Evolutionary conservation across 2,888 invertebrate species (phyloP), one percentile per base, ranked within the genome.

Genomic region (Mechanitis messenoides): DNA sequence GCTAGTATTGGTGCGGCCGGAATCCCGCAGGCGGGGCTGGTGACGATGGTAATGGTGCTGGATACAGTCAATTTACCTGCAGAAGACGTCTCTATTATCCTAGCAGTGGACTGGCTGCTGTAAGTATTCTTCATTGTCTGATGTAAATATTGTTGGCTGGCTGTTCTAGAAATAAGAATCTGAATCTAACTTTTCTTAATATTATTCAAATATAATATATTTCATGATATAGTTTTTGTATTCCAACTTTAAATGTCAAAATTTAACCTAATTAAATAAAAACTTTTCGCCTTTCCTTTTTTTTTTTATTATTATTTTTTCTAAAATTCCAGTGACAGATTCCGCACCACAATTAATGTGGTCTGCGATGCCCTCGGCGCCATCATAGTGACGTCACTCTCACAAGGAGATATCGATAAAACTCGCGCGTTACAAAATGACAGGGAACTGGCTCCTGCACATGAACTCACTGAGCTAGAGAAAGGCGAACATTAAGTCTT

Each of bases 1-100:
- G 98, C 98, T 1, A 98, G 98, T 73, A 97, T 99, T 78, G 98
- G 99, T 64, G 98, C 98, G 28, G 98, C 98, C 9, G 98, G 98
- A 55, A 97, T 99, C 74, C 98, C 98, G 4, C 97, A 97, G 80
- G 98, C 98, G 35, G 98, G 98, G 53, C 92, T 98, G 73, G 96
- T 98, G 56, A 98, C 98, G 78, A 96, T 98, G 95, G 97, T 97
- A 69, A 96, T 97, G 95, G 97, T 97, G 60, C 89, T 97, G 72
- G 96, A 97, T 81, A 96, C 97, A 7, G 95, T 97, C 66, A 97
- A 97, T 65, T 91, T 97, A 68, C 96, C 97, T 55, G 95, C 96
- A 0, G 95, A 96, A 79, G 97, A 97, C 81, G 96, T 97, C 61
- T 94, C 96, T 65, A 92, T 97, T 71, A 97, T 97, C 77, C 93